phyloP scores from a whole-genome alignment of 1,140 invertebrate genomes.

The Nephila pilipes region DNA sequence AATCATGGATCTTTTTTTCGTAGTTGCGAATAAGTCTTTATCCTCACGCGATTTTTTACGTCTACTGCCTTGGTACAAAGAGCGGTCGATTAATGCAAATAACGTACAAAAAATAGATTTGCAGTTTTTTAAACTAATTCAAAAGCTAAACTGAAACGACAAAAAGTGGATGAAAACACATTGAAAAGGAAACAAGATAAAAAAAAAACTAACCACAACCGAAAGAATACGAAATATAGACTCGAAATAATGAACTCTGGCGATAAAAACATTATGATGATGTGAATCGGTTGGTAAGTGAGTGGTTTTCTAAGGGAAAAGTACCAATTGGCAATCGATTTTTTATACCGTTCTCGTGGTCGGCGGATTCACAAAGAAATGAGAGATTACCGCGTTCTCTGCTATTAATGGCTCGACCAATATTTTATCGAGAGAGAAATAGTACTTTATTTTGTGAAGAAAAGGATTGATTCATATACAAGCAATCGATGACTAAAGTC shows the following conservation, averaged over 20 bases:
- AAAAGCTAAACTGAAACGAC: not conserved
- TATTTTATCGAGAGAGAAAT: constrained; percentile 65
- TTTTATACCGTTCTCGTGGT: constrained; percentile 38
- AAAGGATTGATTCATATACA: constrained; percentile 63
- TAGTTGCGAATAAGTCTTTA: not conserved
- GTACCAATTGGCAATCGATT: constrained; percentile 53
- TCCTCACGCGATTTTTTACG: not conserved
- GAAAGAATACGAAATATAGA: constrained; percentile 35
- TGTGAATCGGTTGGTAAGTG: constrained; percentile 62
- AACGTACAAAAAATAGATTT: not conserved
- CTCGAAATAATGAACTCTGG: constrained; percentile 34
- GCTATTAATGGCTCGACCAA: constrained; percentile 49
- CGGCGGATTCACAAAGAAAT: constrained; percentile 55
- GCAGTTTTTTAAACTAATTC: constrained; percentile 32
- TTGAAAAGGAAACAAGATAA: not conserved
- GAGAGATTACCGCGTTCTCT: constrained; percentile 52
- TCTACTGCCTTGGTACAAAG: not conserved
- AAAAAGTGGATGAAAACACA: constrained; percentile 18
- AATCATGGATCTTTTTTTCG: not conserved
- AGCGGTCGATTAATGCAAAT: constrained; percentile 6
- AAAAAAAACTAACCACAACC: not conserved
- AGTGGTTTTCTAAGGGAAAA: constrained; percentile 49
- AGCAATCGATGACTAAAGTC: constrained; percentile 57
- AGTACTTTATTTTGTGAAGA: constrained; percentile 55
- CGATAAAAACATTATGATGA: constrained; percentile 63